Percentiles rank a stretch among this genome's conserved stretches.
Evolutionary conservation across 2,113 vertebrate genomes (phyloP).

Genomic region (Sialia sialis): DNA sequence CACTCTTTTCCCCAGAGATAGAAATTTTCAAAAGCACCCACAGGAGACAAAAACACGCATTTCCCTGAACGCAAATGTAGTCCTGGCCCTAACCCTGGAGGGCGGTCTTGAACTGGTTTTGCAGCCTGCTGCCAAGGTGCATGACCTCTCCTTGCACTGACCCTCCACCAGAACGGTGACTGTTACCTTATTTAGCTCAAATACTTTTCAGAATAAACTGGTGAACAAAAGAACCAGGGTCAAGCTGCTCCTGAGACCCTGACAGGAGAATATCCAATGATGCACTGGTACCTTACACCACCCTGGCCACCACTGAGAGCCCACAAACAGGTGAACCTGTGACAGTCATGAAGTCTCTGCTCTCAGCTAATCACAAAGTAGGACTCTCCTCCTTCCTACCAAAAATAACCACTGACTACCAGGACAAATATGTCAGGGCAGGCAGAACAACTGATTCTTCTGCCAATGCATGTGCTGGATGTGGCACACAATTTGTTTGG

Average conservation of each 20-base stretch:
- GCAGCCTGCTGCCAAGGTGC: not conserved
- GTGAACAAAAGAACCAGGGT: not conserved
- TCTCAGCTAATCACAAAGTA: not conserved
- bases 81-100: not conserved
- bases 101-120: not conserved
- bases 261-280: not conserved
- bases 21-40: not conserved
- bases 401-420: not conserved
- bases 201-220: not conserved
- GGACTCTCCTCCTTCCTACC: not conserved
- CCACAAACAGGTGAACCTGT: not conserved
- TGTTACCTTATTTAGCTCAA: slow-evolving; percentile 1
- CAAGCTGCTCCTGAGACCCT: not conserved
- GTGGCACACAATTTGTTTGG: not conserved
- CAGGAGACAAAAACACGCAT: not conserved
- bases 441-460: not conserved
- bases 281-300: not conserved
- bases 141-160: not conserved
- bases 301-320: not conserved
- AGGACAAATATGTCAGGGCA: not conserved
- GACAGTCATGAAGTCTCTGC: not conserved
- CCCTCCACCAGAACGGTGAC: not conserved
- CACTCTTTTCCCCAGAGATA: not conserved
- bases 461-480: not conserved
- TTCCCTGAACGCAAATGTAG: not conserved